Evolutionary conservation across 2,113 vertebrate genomes (phyloP).

Genomic region (Pelmatolapia mariae): DNA sequence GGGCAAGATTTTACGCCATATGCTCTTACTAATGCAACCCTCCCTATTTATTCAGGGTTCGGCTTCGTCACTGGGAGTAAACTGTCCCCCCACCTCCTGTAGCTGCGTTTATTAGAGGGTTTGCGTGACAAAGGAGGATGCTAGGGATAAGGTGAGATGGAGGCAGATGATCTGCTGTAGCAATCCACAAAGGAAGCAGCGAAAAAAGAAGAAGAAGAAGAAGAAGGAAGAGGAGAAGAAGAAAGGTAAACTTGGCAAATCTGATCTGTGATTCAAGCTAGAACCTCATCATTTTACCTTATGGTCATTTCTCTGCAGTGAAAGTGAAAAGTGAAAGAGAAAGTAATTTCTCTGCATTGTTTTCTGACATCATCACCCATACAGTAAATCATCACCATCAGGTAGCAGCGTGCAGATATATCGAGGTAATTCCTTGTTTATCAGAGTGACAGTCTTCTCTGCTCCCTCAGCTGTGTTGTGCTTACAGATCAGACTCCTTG

Average conservation of each 20-base stretch:
- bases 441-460: background rate
- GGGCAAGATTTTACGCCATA: background rate
- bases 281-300: background rate
- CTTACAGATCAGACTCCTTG: slow-evolving; percentile 11
- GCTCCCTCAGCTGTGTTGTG: background rate
- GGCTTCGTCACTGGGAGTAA: background rate
- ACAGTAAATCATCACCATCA: background rate
- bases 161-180: background rate
- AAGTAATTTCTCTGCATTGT: background rate
- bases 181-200: background rate
- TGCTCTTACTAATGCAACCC: background rate
- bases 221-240: background rate
- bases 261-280: background rate
- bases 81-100: background rate
- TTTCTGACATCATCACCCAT: background rate
- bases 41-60: background rate
- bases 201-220: background rate
- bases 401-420: background rate
- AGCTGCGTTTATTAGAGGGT: background rate
- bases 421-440: background rate
- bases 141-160: background rate
- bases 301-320: background rate
- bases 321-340: background rate
- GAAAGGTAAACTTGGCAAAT: background rate
- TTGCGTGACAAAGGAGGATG: background rate